Evolutionary conservation across 37 sponge, comb jelly and placozoan genomes (phyloP), one percentile per base, ranked within the genome.

Genomic region (Axinella damicornis): DNA sequence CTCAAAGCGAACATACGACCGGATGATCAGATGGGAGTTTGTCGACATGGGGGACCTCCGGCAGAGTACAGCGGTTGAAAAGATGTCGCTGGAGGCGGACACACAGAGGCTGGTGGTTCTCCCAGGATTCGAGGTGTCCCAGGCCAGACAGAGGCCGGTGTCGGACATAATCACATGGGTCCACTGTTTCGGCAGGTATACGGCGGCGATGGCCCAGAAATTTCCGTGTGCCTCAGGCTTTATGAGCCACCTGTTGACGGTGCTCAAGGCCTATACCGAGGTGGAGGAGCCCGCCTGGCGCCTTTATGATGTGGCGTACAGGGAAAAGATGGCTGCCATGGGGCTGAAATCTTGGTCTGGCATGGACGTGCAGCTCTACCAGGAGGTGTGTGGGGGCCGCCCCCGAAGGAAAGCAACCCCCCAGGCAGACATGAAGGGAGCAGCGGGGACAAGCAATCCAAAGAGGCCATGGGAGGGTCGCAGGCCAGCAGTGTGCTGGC

Each of bases 21-120:
- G 75, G 37, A 74, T 74, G 75, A 2, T 55, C 30, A 74, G 27
- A 25, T 74, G 75, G 75, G 75, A 74, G 24, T 54, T 32, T 28
- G 59, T 74, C 11, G 59, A 74, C 34, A 74, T 74, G 75, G 54
- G 28, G 34, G 74, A 74, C 1, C 24, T 74, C 31, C 75, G 59
- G 12, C 75, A 58, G 56, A 40, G 75, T 2, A 55, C 75, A 14
- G 24, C 59, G 2, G 5, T 13, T 28, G 75, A 74, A 2, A 67
- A 30, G 69, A 52, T 52, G 1, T 20, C 34, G 14, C 58, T 13
- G 2, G 75, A 35, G 33, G 34, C 2, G 31, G 75, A 74, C 16
- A 28, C 75, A 32, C 59, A 74, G 15, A 74, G 56, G 53, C 58
- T 74, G 32, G 75, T 74, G 57, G 75, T 74, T 1, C 37, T 74